Percentiles rank a stretch among this genome's conserved stretches.
Evolutionary conservation across 2,113 vertebrate species (phyloP).

Genomic region (Scolopax mira): DNA sequence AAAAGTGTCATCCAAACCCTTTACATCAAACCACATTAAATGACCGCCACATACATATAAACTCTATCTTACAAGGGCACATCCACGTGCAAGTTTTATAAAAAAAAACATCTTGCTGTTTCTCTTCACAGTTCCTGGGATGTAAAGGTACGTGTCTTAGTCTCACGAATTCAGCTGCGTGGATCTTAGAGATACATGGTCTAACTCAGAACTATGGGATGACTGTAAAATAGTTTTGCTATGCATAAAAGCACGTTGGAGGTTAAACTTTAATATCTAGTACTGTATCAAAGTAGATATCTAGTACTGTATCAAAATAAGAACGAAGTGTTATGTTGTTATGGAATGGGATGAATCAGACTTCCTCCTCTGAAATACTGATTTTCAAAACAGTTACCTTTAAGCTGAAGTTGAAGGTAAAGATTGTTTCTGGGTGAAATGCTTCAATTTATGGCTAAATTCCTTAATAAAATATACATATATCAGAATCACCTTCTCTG

Average conservation of each 20-base stretch:
- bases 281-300: constrained; percentile 18
- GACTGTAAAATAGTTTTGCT: neutral
- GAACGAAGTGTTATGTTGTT: neutral
- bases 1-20: neutral
- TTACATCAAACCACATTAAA: neutral
- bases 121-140: neutral
- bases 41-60: neutral
- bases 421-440: neutral
- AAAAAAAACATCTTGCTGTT: neutral
- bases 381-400: constrained; percentile 19
- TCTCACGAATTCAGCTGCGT: neutral
- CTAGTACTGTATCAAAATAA: neutral
- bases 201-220: neutral
- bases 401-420: constrained; percentile 4
- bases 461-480: neutral
- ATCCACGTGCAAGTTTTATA: neutral
- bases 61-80: neutral
- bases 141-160: neutral
- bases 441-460: constrained; percentile 5
- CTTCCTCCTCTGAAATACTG: neutral
- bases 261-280: constrained; percentile 16
- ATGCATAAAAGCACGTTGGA: neutral
- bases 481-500: constrained; percentile 28
- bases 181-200: neutral
- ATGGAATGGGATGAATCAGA: constrained; percentile 42